Percentiles rank a stretch among this genome's conserved stretches.
These are phyloP conservation scores for Cyprinodon diabolis DNA, from an alignment of 2,797 vertebrate species.

Conservation along the genomic window DNA sequence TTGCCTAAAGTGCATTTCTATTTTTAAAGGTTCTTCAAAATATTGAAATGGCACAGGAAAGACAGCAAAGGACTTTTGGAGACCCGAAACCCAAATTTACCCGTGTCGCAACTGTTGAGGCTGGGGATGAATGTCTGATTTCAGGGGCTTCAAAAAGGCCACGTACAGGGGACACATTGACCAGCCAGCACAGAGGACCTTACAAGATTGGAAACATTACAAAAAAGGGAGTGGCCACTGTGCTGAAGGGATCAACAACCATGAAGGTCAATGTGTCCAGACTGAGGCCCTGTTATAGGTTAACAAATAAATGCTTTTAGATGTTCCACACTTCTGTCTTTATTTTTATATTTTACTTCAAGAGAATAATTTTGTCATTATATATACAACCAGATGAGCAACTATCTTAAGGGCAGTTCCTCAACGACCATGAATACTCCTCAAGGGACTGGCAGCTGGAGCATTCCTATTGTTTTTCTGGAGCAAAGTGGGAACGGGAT, in stretches of 20 bases:
- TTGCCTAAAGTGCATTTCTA: background rate
- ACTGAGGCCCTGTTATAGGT: background rate
- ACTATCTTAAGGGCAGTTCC: background rate
- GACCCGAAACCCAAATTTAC: too few relatives aligned
- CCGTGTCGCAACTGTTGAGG: background rate
- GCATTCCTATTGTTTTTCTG: background rate
- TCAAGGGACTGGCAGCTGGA: background rate
- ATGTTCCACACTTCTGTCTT: too few relatives aligned
- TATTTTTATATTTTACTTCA: too few relatives aligned
- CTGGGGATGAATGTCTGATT: background rate
- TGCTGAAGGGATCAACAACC: background rate
- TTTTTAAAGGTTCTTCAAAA: background rate
- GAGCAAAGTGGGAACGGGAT: background rate
- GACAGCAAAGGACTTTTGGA: background rate
- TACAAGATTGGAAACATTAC: background rate
- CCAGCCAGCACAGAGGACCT: background rate
- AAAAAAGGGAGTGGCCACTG: background rate
- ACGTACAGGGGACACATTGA: background rate
- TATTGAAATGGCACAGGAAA: background rate
- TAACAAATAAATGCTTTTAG: background rate
- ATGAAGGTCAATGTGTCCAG: too few relatives aligned
- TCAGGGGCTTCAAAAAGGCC: background rate
- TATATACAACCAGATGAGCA: too few relatives aligned
- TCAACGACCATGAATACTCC: background rate
- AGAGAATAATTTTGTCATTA: too few relatives aligned